A percentile compares a stretch with the other conserved stretches of the same genome.
These are phyloP conservation scores for Apamea crenata DNA, from an alignment of 2,888 invertebrate genomes.

Conservation along the genomic window DNA sequence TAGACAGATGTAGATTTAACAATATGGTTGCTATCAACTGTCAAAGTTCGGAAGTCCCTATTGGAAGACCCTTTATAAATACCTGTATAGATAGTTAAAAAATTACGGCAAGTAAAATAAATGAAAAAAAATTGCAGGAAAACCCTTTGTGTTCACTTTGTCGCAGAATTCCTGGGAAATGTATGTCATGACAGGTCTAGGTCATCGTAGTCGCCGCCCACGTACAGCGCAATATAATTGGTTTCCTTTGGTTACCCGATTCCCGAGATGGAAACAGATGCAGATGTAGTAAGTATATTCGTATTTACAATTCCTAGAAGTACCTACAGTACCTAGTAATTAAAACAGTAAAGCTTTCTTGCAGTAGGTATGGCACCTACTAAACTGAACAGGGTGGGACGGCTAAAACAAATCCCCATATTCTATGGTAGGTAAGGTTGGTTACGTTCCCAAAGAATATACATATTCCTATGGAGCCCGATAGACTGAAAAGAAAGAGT, in stretches of 20 bases:
- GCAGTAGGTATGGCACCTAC: not conserved
- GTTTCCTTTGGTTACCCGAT: not conserved
- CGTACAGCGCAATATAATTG: conserved; percentile 3
- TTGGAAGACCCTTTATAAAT: not conserved
- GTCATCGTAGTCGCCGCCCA: not conserved
- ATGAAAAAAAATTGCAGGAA: not conserved
- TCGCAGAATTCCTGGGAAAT: not conserved
- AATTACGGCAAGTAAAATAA: not conserved
- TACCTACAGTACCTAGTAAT: not conserved
- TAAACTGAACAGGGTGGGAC: not conserved
- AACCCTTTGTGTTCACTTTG: not conserved
- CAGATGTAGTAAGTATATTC: not conserved
- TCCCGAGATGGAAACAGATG: not conserved
- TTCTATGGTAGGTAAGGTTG: not conserved
- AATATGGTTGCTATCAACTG: too few relatives aligned
- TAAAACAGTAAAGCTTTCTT: not conserved
- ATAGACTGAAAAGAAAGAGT: conserved; percentile 12
- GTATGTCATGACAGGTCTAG: not conserved
- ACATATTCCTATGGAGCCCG: not conserved
- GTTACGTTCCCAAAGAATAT: not conserved
- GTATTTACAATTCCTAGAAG: not conserved
- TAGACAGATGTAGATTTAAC: too few relatives aligned
- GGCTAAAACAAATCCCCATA: not conserved
- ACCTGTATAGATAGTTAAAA: not conserved
- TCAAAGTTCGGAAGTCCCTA: too few relatives aligned